Conservation (phyloP, 2,113 vertebrate species). For the Fulica atra region DNA sequence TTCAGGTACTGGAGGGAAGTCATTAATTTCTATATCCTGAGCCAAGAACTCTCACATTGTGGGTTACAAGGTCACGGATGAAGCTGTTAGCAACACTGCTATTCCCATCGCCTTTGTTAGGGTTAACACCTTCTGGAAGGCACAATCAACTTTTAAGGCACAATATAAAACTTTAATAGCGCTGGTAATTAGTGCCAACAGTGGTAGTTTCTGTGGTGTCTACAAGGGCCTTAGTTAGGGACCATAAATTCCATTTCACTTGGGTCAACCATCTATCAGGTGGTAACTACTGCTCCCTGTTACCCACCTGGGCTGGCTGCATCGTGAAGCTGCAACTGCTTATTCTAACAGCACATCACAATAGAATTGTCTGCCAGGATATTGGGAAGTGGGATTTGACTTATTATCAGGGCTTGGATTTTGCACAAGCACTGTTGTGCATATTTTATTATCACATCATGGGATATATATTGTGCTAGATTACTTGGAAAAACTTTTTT, state of each 20-base stretch:
- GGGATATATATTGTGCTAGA: background rate
- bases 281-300: background rate
- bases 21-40: background rate
- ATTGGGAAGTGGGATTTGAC: background rate
- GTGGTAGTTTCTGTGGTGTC: background rate
- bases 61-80: background rate
- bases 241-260: constrained; percentile 11
- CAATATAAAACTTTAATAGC: constrained; percentile 25
- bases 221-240: background rate
- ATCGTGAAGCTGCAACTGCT: background rate
- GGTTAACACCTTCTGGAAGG: constrained; percentile 12
- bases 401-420: rapidly evolving
- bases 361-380: rapidly evolving
- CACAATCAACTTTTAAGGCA: constrained; percentile 46
- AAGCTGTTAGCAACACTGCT: background rate
- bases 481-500: background rate
- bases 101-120: background rate
- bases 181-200: background rate
- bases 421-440: rapidly evolving
- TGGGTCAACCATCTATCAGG: constrained; percentile 33
- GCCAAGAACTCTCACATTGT: background rate
- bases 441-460: background rate
- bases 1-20: background rate
- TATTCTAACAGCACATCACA: background rate
- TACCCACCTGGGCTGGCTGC: background rate